Evolutionary conservation across 2,888 invertebrate genomes (phyloP).

Genomic region (Schizaphis graminum): DNA sequence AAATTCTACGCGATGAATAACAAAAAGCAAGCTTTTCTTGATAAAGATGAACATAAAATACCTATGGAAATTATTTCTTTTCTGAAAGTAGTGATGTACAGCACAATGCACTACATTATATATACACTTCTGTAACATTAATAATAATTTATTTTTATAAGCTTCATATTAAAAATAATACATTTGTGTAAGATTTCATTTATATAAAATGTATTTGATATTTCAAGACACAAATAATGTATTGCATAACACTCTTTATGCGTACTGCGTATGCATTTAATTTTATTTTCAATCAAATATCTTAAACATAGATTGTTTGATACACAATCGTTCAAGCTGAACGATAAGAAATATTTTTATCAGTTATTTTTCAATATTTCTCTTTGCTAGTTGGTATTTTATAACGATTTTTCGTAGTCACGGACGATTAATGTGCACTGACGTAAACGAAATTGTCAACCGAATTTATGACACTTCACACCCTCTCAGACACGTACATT

Average conservation of each 20-base stretch:
- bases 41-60: neutral
- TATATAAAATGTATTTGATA: neutral
- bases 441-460: constrained; percentile 39
- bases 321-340: constrained; percentile 10
- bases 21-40: neutral
- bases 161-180: neutral
- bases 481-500: neutral
- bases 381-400: neutral
- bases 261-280: neutral
- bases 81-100: neutral
- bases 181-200: neutral
- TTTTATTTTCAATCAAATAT: neutral
- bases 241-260: neutral
- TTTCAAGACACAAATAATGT: neutral
- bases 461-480: constrained; percentile 30
- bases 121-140: neutral
- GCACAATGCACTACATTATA: neutral
- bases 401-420: constrained; percentile 38
- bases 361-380: constrained; percentile 7
- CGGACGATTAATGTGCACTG: constrained; percentile 29
- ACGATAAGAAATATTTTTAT: constrained; percentile 6
- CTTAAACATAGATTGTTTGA: neutral
- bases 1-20: neutral
- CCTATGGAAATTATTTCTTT: neutral
- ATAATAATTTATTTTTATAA: neutral